Percentiles rank a stretch among this genome's conserved stretches.
Evolutionary conservation across 2,888 invertebrate species (phyloP).

Genomic region (Achlya flavicornis): DNA sequence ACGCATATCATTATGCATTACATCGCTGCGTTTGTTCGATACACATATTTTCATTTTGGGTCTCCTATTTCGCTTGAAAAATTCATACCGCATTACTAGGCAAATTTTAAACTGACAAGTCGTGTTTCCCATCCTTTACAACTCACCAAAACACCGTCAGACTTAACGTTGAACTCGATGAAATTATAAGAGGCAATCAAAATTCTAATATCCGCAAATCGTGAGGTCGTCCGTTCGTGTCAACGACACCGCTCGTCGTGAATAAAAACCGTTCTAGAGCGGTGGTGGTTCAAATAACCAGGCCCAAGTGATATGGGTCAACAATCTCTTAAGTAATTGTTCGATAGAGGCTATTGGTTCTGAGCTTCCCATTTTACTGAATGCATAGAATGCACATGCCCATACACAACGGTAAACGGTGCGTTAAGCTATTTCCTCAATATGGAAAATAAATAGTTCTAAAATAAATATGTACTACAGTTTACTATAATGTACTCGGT

Average conservation of each 20-base stretch:
- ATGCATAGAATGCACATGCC: constrained; percentile 2
- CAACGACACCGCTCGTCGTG: constrained; percentile 33
- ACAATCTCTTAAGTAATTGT: constrained; percentile 67
- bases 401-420: not conserved
- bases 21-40: too few species aligned
- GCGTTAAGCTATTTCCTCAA: not conserved
- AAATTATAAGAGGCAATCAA: constrained; percentile 46
- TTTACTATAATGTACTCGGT: not conserved
- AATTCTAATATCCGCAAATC: constrained; percentile 52
- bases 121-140: not conserved
- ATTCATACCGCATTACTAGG: not conserved
- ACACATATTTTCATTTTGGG: too few species aligned
- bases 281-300: constrained; percentile 51
- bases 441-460: not conserved
- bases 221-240: constrained; percentile 30
- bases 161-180: constrained; percentile 18
- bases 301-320: constrained; percentile 62
- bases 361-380: constrained; percentile 24
- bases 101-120: not conserved
- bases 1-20: too few species aligned
- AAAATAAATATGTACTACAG: not conserved
- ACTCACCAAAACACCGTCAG: constrained; percentile 2
- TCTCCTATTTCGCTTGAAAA: too few species aligned
- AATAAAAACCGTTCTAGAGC: constrained; percentile 43
- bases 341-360: constrained; percentile 49